A percentile compares a stretch with the other conserved stretches of the same genome.
phyloP scores from a whole-genome alignment of 2,888 invertebrate genomes.

The Galeopsomyia nigrocyanea region DNA sequence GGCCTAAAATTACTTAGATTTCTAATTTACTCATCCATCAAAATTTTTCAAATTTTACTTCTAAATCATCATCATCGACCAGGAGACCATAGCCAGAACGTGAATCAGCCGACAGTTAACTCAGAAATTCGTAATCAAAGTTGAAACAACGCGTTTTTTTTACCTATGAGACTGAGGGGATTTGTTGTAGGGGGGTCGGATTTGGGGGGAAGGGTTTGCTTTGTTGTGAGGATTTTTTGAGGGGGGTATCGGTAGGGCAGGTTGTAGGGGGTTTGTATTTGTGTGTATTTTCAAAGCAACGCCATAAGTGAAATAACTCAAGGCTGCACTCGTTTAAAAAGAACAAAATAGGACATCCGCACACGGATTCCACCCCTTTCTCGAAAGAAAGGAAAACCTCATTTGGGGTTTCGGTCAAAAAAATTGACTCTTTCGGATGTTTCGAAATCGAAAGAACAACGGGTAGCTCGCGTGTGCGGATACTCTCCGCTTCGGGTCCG shows the following conservation, averaged over 20 bases:
- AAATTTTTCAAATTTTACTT: not conserved
- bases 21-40: not conserved
- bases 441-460: conserved; percentile 11
- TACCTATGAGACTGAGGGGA: conserved; percentile 62
- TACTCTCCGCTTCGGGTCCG: conserved; percentile 66
- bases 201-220: conserved; percentile 36
- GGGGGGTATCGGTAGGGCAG: conserved; percentile 22
- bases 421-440: no score
- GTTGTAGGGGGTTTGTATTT: conserved; percentile 62
- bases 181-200: conserved; percentile 54
- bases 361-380: conserved; percentile 52
- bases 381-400: conserved; percentile 1
- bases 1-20: not conserved
- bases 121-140: conserved; percentile 63
- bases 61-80: not conserved
- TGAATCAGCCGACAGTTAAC: conserved; percentile 42
- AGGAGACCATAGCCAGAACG: conserved; percentile 26
- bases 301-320: conserved; percentile 68
- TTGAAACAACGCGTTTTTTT: conserved; percentile 64
- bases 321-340: conserved; percentile 65
- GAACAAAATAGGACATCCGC: conserved; percentile 61
- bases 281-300: conserved; percentile 65
- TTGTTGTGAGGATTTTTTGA: conserved; percentile 25
- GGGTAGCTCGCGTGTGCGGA: conserved; percentile 53
- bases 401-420: not conserved